phyloP scores from a whole-genome alignment of 2,888 invertebrate species.

The Ceratothoa steindachneri region DNA sequence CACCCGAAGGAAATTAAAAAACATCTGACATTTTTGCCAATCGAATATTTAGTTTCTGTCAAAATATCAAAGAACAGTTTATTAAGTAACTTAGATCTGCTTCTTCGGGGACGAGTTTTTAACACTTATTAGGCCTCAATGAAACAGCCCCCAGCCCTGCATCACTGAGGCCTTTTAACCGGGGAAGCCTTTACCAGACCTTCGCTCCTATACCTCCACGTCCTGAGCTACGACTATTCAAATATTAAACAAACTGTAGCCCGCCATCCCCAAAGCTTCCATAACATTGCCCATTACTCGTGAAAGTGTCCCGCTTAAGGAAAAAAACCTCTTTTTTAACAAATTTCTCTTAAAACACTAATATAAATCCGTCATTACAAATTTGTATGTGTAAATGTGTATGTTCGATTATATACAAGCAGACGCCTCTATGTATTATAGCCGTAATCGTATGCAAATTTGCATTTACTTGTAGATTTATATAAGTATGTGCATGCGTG shows the following conservation, averaged over 20 bases:
- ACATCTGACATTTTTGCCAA: too few relatives aligned
- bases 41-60: too few relatives aligned
- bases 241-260: neutral
- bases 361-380: constrained; percentile 11
- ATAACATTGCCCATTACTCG: neutral
- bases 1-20: too few relatives aligned
- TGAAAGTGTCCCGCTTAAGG: neutral
- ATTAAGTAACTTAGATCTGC: too few relatives aligned
- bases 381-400: constrained; percentile 22
- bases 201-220: too few relatives aligned
- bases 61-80: too few relatives aligned
- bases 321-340: neutral
- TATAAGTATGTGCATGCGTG: constrained; percentile 5
- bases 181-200: constrained; percentile 5
- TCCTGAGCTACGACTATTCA: too few relatives aligned
- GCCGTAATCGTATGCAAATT: too few relatives aligned
- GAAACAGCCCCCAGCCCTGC: constrained; percentile 6
- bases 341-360: constrained; percentile 15
- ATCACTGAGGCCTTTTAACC: neutral
- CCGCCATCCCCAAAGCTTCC: neutral
- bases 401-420: neutral
- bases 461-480: neutral
- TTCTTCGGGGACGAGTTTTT: neutral
- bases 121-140: constrained; percentile 6
- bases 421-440: constrained; percentile 10